Evolutionary conservation across 2,797 vertebrate species (phyloP).

Genomic region (Halcyon smyrnensis): DNA sequence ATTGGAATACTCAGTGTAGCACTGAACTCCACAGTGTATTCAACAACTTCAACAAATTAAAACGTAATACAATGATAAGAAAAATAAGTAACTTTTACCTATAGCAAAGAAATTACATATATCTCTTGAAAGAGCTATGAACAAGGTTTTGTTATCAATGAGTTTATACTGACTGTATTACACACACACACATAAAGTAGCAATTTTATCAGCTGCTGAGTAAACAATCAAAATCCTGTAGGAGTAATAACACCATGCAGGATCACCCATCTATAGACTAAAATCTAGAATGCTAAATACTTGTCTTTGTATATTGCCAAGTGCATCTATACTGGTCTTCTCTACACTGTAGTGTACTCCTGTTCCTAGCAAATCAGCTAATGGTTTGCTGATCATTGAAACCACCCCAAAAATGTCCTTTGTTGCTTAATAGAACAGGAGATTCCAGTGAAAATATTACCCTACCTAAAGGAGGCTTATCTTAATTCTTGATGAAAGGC

Average conservation of each 20-base stretch:
- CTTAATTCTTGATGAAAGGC: background rate
- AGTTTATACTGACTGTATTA: background rate
- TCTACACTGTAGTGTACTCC: background rate
- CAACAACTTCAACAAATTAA: background rate
- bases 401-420: background rate
- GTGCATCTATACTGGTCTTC: background rate
- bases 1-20: background rate
- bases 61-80: background rate
- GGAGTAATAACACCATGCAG: background rate
- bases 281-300: background rate
- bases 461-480: background rate
- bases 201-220: background rate
- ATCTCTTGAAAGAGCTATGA: background rate
- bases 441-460: background rate
- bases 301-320: background rate
- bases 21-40: background rate
- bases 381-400: background rate
- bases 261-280: background rate
- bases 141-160: background rate
- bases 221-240: background rate
- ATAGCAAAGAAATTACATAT: background rate
- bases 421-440: background rate
- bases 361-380: background rate
- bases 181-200: background rate
- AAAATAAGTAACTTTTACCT: background rate